Conservation (phyloP, 2,113 vertebrate genomes). For the Oreochromis spilurus region DNA sequence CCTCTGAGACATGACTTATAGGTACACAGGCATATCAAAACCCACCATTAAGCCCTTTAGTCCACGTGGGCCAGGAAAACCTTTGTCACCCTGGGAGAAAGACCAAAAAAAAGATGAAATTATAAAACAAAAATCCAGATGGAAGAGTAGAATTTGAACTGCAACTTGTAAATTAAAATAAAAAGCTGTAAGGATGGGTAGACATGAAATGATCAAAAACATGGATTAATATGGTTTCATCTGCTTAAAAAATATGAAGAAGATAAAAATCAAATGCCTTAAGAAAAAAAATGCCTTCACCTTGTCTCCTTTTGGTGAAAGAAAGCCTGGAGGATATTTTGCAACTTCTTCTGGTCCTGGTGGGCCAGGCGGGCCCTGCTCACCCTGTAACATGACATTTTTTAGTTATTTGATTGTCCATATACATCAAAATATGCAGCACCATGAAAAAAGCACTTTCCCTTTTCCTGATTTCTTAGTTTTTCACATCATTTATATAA, state of each 20-base stretch:
- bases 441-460: not conserved
- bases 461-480: not conserved
- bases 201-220: not conserved
- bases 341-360: slow-evolving; percentile 40
- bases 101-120: not conserved
- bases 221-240: not conserved
- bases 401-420: not conserved
- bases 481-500: not conserved
- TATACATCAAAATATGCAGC: not conserved
- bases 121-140: not conserved
- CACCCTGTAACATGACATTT: slow-evolving; percentile 32
- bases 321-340: not conserved
- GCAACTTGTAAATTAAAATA: not conserved
- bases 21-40: not conserved
- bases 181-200: not conserved
- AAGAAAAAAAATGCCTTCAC: not conserved
- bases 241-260: not conserved
- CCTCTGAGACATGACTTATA: not conserved
- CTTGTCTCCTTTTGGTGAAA: slow-evolving; percentile 43
- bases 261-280: not conserved
- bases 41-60: slow-evolving; percentile 25
- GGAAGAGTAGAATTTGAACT: not conserved
- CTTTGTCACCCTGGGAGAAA: slow-evolving; percentile 41
- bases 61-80: slow-evolving; percentile 50
- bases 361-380: slow-evolving; percentile 46